These are phyloP conservation scores for Ceratosolen fusciceps DNA, from an alignment of 1,140 invertebrate genomes.

Conservation along the genomic window DNA sequence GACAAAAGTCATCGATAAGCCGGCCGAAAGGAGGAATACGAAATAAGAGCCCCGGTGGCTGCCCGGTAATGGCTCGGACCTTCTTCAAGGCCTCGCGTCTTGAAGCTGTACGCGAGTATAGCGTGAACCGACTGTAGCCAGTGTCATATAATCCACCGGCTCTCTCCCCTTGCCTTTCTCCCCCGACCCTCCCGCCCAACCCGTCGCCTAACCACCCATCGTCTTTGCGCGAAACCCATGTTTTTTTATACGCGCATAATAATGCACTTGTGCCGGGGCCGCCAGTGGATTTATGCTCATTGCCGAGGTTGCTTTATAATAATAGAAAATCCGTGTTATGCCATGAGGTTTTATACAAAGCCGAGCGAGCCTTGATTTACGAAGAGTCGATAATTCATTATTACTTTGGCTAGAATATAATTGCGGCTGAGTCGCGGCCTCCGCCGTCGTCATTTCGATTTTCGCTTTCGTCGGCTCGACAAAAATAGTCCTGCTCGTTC, in stretches of 20 bases:
- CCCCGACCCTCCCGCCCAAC: background rate
- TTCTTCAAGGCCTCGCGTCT: conserved; percentile 6
- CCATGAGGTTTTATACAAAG: too few relatives aligned
- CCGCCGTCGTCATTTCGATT: too few relatives aligned
- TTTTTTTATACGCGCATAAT: background rate
- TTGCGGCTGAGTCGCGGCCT: too few relatives aligned
- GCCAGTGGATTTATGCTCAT: background rate
- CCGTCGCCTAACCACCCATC: background rate
- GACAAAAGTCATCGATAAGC: conserved; percentile 38
- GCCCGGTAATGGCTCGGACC: conserved; percentile 11
- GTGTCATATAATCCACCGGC: background rate
- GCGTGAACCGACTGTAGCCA: background rate
- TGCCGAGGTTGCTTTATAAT: background rate
- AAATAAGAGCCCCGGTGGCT: conserved; percentile 12
- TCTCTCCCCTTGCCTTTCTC: background rate
- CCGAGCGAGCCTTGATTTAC: too few relatives aligned
- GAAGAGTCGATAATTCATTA: too few relatives aligned
- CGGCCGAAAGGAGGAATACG: conserved; percentile 18
- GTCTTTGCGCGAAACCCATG: background rate
- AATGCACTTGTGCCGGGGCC: background rate
- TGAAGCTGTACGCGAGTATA: conserved; percentile 5
- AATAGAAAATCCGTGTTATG: too few relatives aligned
- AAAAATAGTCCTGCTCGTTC: too few relatives aligned
- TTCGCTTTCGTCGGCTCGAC: too few relatives aligned
- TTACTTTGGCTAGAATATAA: too few relatives aligned